These are phyloP conservation scores for Pollenia griseotomentosa DNA, from an alignment of 2,888 invertebrate species.

Conservation along the genomic window DNA sequence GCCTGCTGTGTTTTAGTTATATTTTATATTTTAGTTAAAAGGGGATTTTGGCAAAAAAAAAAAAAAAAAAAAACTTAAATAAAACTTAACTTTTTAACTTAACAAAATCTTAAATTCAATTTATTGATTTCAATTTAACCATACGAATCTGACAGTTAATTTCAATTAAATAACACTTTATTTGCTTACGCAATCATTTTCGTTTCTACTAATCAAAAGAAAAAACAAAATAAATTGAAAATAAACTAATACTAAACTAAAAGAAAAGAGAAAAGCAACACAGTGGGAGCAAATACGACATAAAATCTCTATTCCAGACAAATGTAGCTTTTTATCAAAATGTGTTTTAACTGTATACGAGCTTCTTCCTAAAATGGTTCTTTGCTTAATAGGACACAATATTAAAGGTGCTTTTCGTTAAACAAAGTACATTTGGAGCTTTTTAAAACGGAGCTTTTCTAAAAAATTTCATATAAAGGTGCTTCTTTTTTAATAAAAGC, in stretches of 20 bases:
- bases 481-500: too few relatives aligned
- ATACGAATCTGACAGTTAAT: constrained; percentile 48
- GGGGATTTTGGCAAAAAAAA: background rate
- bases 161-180: constrained; percentile 41
- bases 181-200: constrained; percentile 66
- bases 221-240: background rate
- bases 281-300: constrained; percentile 25
- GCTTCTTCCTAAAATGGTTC: too few relatives aligned
- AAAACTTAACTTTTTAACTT: constrained; percentile 29
- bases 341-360: too few relatives aligned
- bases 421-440: too few relatives aligned
- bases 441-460: too few relatives aligned
- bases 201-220: constrained; percentile 55
- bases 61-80: constrained; percentile 12
- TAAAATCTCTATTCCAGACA: too few relatives aligned
- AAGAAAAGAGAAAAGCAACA: background rate
- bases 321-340: too few relatives aligned
- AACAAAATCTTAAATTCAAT: background rate
- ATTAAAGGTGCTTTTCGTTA: too few relatives aligned
- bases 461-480: too few relatives aligned
- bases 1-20: constrained; percentile 46
- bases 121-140: constrained; percentile 17
- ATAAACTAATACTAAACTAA: background rate
- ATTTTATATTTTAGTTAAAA: constrained; percentile 20
- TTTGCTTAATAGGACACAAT: too few relatives aligned